A percentile compares a stretch with the other conserved stretches of the same genome.
Conservation (phyloP, 1,140 invertebrate species). For the Platyura marginata region DNA sequence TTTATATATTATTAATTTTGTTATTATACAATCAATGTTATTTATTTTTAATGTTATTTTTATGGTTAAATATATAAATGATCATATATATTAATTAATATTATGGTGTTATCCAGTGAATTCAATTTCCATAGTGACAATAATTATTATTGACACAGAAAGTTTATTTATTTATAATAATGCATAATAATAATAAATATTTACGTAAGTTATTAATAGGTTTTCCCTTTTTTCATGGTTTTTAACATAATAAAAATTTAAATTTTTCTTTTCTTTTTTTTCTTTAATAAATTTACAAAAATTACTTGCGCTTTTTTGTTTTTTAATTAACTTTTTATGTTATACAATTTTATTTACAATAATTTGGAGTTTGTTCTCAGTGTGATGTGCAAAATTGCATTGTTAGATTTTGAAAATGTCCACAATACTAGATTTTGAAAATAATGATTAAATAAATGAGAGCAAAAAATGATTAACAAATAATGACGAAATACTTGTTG, state of each 20-base stretch:
- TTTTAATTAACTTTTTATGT: too few relatives aligned
- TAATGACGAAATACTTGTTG: neutral
- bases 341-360: too few relatives aligned
- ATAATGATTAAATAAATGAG: neutral
- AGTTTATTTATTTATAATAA: neutral
- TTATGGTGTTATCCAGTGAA: conserved; percentile 2
- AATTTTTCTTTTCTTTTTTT: conserved; percentile 11
- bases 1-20: conserved; percentile 23
- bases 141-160: neutral
- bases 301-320: too few relatives aligned
- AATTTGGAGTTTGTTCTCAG: too few relatives aligned
- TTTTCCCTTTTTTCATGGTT: neutral
- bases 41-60: neutral
- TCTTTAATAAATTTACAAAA: conserved; percentile 14
- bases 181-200: too few relatives aligned
- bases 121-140: neutral
- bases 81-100: neutral
- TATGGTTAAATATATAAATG: neutral
- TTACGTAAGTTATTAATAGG: too few relatives aligned
- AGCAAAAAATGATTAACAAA: too few relatives aligned
- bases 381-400: too few relatives aligned
- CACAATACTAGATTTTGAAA: conserved; percentile 1
- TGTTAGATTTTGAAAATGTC: too few relatives aligned
- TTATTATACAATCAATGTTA: conserved; percentile 2
- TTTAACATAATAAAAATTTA: conserved; percentile 15